Percentiles rank a stretch among this genome's conserved stretches.
These are phyloP conservation scores for Sesia apiformis DNA, from an alignment of 2,888 invertebrate genomes.

Conservation along the genomic window DNA sequence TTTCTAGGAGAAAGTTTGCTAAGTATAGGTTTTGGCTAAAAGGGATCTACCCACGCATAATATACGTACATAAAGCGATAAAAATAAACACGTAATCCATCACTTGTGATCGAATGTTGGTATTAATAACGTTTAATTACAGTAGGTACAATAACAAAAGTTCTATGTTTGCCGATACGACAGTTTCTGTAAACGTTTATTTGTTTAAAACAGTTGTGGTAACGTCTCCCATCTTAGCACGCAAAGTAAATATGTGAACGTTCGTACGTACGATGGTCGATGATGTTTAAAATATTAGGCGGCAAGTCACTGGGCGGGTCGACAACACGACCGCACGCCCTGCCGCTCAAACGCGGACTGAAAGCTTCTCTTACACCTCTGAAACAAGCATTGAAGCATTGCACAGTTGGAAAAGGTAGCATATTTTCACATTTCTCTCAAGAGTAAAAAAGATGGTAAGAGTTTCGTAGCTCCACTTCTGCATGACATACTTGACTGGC, in stretches of 20 bases:
- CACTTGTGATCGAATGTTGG: slow-evolving; percentile 26
- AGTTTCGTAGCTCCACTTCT: slow-evolving; percentile 15
- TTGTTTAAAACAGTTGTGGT: slow-evolving; percentile 10
- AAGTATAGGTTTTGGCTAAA: not conserved
- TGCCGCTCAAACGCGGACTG: slow-evolving; percentile 66
- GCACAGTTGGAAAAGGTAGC: not conserved
- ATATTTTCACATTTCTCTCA: slow-evolving; percentile 17
- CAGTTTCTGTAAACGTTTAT: not conserved
- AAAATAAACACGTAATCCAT: slow-evolving; percentile 47
- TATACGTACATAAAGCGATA: slow-evolving; percentile 13
- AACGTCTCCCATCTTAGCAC: slow-evolving; percentile 18
- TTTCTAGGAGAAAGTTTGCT: not conserved
- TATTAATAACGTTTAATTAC: slow-evolving; percentile 9
- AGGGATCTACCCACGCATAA: not conserved
- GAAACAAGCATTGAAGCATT: slow-evolving; percentile 13
- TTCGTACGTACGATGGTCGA: slow-evolving; percentile 33
- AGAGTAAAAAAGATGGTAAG: slow-evolving; percentile 25
- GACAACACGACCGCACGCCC: slow-evolving; percentile 40
- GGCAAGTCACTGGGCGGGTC: slow-evolving; percentile 23
- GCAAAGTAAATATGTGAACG: slow-evolving; percentile 26
- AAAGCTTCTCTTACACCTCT: slow-evolving; percentile 38
- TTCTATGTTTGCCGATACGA: not conserved
- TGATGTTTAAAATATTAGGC: slow-evolving; percentile 28
- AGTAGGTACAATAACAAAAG: slow-evolving; percentile 2
- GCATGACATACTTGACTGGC: slow-evolving; percentile 26